Conservation (phyloP, 2,113 vertebrate species). For the Rhea pennata region DNA sequence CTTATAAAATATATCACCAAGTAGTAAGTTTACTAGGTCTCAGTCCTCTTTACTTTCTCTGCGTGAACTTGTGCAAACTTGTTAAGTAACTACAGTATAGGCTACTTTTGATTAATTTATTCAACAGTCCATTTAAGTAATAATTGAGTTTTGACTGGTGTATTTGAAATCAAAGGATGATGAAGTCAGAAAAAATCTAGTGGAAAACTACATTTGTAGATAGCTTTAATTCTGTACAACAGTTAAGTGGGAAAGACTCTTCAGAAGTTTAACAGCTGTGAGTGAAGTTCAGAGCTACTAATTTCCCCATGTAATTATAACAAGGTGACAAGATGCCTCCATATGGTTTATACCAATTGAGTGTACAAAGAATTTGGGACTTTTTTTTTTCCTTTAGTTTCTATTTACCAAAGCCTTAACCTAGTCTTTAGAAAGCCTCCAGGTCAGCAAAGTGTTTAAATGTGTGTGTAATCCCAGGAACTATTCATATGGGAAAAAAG, state of each 20-base stretch:
- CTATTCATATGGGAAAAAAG: neutral
- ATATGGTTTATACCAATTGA: neutral
- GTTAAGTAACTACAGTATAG: neutral
- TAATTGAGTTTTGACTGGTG: neutral
- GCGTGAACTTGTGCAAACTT: neutral
- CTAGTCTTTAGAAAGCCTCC: neutral
- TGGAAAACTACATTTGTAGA: neutral
- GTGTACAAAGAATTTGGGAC: neutral
- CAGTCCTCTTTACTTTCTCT: neutral
- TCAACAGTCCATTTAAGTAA: neutral
- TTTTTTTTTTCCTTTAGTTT: neutral
- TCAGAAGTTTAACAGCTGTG: neutral
- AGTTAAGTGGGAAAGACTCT: neutral
- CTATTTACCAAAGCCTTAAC: neutral
- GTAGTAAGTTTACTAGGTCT: neutral
- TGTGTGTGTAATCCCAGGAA: neutral
- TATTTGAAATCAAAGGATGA: neutral
- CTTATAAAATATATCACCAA: neutral
- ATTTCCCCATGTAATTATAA: neutral
- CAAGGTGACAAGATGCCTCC: neutral
- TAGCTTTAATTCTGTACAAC: neutral
- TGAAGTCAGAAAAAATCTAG: neutral
- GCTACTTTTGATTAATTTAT: neutral
- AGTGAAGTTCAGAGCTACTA: neutral
- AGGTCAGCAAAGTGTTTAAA: neutral